Evolutionary conservation across 2,797 vertebrate genomes (phyloP).

Genomic region (Myripristis murdjan): DNA sequence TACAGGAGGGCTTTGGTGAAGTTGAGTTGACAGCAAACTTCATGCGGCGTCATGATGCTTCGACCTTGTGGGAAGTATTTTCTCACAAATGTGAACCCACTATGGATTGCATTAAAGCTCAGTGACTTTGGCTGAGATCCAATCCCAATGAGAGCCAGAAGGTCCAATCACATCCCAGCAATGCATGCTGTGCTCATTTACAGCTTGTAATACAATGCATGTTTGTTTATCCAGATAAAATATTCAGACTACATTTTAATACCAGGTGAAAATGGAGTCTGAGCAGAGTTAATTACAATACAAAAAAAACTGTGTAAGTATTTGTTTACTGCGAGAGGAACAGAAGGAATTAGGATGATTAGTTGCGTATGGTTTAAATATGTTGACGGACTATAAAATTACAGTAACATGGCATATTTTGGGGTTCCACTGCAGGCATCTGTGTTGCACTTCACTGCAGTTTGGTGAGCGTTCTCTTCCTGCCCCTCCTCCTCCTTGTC

Average conservation of each 20-base stretch:
- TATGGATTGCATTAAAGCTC: not conserved
- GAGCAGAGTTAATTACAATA: conserved; percentile 28
- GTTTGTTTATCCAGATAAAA: conserved; percentile 39
- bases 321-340: conserved; percentile 22
- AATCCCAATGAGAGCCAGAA: no score
- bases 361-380: conserved; percentile 27
- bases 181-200: conserved; percentile 25
- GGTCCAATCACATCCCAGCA: no score
- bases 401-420: conserved; percentile 31
- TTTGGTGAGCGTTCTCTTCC: conserved; percentile 42
- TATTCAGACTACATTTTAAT: conserved; percentile 41
- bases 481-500: not conserved
- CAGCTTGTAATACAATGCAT: no score
- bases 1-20: conserved; percentile 9
- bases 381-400: conserved; percentile 28
- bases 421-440: conserved; percentile 45
- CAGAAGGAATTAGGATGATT: conserved; percentile 19
- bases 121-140: not conserved
- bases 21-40: conserved; percentile 29
- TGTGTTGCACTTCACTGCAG: conserved; percentile 45
- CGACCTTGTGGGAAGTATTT: not conserved
- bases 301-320: conserved; percentile 7
- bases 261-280: conserved; percentile 18
- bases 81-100: not conserved
- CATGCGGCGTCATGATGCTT: conserved; percentile 21